Evolutionary conservation across 1,140 invertebrate genomes (phyloP).

Genomic region (Listronotus bonariensis): DNA sequence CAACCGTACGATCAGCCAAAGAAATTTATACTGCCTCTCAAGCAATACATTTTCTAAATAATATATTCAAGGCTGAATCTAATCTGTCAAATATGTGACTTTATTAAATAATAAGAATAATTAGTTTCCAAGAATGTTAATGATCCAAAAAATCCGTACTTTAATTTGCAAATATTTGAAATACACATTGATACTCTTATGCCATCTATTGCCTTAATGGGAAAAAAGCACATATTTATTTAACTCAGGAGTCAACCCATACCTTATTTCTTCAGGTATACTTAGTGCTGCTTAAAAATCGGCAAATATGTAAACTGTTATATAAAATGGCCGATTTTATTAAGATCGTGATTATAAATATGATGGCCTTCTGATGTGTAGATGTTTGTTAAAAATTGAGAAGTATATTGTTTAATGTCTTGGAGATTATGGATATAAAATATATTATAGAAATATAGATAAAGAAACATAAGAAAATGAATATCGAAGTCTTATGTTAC

Average conservation of each 20-base stretch:
- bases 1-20: no score
- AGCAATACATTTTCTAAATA: slow-evolving; percentile 16
- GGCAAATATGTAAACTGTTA: neutral
- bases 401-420: slow-evolving; percentile 39
- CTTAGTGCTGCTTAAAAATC: slow-evolving; percentile 26
- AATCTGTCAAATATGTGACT: neutral
- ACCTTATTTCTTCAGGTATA: slow-evolving; percentile 38
- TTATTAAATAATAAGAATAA: no score
- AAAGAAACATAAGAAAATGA: neutral
- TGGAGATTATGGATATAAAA: slow-evolving; percentile 30
- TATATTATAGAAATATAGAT: slow-evolving; percentile 24
- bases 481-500: neutral
- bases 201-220: slow-evolving; percentile 54
- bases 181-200: slow-evolving; percentile 20
- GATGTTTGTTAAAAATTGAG: slow-evolving; percentile 41
- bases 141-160: no score
- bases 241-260: slow-evolving; percentile 47
- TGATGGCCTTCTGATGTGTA: slow-evolving; percentile 29
- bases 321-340: slow-evolving; percentile 21
- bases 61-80: neutral
- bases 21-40: slow-evolving; percentile 15
- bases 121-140: no score
- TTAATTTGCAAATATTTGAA: neutral
- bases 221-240: slow-evolving; percentile 48
- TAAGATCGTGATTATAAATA: slow-evolving; percentile 20